Evolutionary conservation across 2,113 vertebrate species (phyloP).

Genomic region (Variabilichromis moorii): DNA sequence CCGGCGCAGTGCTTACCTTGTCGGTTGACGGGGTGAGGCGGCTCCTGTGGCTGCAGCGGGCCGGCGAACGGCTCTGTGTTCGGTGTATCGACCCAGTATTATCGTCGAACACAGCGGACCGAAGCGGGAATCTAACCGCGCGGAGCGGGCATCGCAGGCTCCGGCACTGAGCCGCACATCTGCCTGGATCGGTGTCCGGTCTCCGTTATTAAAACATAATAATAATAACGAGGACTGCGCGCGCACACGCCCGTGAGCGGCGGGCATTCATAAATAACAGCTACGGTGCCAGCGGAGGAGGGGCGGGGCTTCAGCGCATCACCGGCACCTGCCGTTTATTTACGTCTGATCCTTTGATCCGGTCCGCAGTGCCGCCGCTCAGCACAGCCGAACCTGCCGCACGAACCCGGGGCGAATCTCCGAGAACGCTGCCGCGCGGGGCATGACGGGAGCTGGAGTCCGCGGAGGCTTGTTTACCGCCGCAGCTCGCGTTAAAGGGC

Average conservation of each 20-base stretch:
- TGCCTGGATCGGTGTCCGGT: slow-evolving; percentile 10
- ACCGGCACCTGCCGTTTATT: slow-evolving; percentile 23
- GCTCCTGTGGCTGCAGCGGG: neutral
- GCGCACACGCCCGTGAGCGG: slow-evolving; percentile 61
- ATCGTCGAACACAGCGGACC: slow-evolving; percentile 7
- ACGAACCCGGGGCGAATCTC: neutral
- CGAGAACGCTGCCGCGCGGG: neutral
- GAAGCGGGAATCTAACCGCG: neutral
- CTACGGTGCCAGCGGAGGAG: slow-evolving; percentile 38
- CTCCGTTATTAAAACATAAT: slow-evolving; percentile 53
- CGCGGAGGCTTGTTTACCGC: slow-evolving; percentile 38
- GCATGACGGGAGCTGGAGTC: slow-evolving; percentile 60
- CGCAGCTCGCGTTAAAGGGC: neutral
- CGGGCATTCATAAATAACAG: slow-evolving; percentile 68
- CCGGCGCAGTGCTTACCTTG: slow-evolving; percentile 32
- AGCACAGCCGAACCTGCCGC: neutral
- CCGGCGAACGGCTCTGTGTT: slow-evolving; percentile 7
- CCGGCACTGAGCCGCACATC: neutral
- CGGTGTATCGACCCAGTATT: slow-evolving; percentile 51
- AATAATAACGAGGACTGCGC: slow-evolving; percentile 21
- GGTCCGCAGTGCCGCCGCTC: neutral
- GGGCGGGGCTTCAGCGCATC: slow-evolving; percentile 12
- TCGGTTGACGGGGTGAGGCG: neutral
- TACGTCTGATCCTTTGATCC: neutral
- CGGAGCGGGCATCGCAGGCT: neutral